phyloP scores from a whole-genome alignment of 1,140 invertebrate species.

The Bombyx mandarina region DNA sequence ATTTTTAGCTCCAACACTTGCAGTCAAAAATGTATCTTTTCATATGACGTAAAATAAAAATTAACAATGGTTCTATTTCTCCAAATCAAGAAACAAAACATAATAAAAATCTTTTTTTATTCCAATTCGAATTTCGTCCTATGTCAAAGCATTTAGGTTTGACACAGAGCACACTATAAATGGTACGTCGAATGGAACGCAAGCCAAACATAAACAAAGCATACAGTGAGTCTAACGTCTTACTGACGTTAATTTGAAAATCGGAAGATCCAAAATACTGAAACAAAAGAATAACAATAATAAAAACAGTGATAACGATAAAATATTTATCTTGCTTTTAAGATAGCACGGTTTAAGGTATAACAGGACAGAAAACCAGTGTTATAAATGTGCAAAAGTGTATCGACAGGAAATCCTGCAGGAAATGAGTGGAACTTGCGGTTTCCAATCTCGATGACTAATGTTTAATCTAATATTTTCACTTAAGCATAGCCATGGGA shows the following conservation, averaged over 20 bases:
- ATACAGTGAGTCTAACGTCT: conserved; percentile 12
- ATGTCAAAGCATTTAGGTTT: too few species aligned
- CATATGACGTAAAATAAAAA: too few species aligned
- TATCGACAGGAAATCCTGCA: conserved; percentile 37
- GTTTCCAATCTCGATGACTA: conserved; percentile 30
- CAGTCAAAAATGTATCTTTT: too few species aligned
- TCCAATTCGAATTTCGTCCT: too few species aligned
- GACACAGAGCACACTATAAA: too few species aligned
- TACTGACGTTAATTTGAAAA: conserved; percentile 41
- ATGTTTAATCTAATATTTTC: conserved; percentile 21
- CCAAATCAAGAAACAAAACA: too few species aligned
- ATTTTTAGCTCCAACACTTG: too few species aligned
- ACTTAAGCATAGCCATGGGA: conserved; percentile 45
- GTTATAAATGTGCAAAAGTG: conserved; percentile 5
- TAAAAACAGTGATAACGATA: conserved; percentile 1
- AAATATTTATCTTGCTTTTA: too few species aligned
- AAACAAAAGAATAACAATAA: conserved; percentile 20
- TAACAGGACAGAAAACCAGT: not conserved
- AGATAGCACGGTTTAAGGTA: too few species aligned
- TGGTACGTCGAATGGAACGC: conserved; percentile 24
- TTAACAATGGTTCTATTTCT: too few species aligned
- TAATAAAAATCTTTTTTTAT: too few species aligned
- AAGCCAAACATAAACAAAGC: conserved; percentile 29
- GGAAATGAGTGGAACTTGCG: conserved; percentile 52
- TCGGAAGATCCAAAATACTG: conserved; percentile 21